phyloP scores from a whole-genome alignment of 2,797 vertebrate species.

The Podarcis siculus region DNA sequence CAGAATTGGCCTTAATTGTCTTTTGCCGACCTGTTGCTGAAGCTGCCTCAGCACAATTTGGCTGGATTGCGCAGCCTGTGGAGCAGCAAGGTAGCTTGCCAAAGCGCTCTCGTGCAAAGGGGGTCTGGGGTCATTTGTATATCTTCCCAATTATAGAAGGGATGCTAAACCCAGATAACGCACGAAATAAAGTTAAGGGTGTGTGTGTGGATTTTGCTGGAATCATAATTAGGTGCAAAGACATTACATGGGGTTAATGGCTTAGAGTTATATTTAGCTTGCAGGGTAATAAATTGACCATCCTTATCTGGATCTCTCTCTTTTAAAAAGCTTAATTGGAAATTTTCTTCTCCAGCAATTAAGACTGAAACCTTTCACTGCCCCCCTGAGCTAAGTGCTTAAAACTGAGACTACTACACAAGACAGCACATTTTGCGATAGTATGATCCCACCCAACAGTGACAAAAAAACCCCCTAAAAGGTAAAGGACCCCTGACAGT shows the following conservation, averaged over 20 bases:
- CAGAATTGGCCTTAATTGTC: background rate
- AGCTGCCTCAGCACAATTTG: slow-evolving; percentile 2
- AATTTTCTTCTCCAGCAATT: slow-evolving; percentile 64
- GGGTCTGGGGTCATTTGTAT: slow-evolving; percentile 38
- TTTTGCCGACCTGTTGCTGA: background rate
- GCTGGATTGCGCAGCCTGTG: background rate
- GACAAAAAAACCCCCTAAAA: background rate
- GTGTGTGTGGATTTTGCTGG: slow-evolving; percentile 36
- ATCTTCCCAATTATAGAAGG: slow-evolving; percentile 56
- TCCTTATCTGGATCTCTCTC: slow-evolving; percentile 51
- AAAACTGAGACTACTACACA: slow-evolving; percentile 13
- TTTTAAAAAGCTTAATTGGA: slow-evolving; percentile 61
- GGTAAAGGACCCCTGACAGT: background rate
- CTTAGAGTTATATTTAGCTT: slow-evolving; percentile 67
- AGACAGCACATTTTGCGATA: slow-evolving; percentile 28
- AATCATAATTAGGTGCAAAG: slow-evolving; percentile 66
- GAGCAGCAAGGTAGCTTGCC: background rate
- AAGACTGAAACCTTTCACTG: slow-evolving; percentile 33
- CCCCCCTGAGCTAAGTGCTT: slow-evolving; percentile 45
- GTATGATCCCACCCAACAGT: background rate
- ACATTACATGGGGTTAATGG: slow-evolving; percentile 66
- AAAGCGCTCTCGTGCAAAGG: background rate
- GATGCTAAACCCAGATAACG: slow-evolving; percentile 60
- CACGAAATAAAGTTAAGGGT: slow-evolving; percentile 57
- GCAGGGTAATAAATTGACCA: slow-evolving; percentile 64